Evolutionary conservation across 2,888 invertebrate genomes (phyloP).

Genomic region (Cephus sareptanus): DNA sequence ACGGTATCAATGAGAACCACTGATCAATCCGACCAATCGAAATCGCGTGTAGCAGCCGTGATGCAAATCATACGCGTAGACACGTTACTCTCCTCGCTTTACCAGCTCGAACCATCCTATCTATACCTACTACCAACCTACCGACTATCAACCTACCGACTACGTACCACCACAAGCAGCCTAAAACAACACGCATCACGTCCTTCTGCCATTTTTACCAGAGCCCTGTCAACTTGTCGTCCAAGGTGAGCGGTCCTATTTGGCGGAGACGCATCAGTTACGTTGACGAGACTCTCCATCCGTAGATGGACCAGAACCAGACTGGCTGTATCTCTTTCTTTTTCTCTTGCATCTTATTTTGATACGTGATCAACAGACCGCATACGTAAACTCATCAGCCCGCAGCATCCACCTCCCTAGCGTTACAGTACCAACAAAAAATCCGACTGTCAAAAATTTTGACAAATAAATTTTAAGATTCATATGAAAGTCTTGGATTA

Average conservation of each 20-base stretch:
- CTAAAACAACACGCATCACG: too few relatives aligned
- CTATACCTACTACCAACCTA: too few relatives aligned
- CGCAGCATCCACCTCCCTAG: too few relatives aligned
- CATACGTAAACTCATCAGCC: too few relatives aligned
- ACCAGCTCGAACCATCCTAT: conserved; percentile 1
- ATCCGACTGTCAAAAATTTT: too few relatives aligned
- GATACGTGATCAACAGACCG: too few relatives aligned
- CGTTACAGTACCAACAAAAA: too few relatives aligned
- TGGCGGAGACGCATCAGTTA: conserved; percentile 44
- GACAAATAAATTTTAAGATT: too few relatives aligned
- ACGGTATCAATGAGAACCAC: conserved; percentile 37
- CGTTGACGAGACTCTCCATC: conserved; percentile 16
- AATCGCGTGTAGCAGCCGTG: conserved; percentile 36
- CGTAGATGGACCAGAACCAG: conserved; percentile 39
- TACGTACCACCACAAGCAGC: too few relatives aligned
- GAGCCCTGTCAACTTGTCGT: conserved; percentile 45
- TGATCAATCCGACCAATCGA: conserved; percentile 36
- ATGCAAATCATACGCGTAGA: conserved; percentile 46
- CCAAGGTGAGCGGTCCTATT: conserved; percentile 54
- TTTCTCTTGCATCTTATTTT: neutral
- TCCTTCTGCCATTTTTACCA: neutral
- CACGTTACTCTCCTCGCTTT: conserved; percentile 32
- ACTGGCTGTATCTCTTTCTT: conserved; percentile 21
- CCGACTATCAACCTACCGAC: too few relatives aligned
- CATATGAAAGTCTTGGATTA: too few relatives aligned